Base-by-base conservation (phyloP, 2,888 invertebrate genomes). In the Acrobasis suavella region DNA sequence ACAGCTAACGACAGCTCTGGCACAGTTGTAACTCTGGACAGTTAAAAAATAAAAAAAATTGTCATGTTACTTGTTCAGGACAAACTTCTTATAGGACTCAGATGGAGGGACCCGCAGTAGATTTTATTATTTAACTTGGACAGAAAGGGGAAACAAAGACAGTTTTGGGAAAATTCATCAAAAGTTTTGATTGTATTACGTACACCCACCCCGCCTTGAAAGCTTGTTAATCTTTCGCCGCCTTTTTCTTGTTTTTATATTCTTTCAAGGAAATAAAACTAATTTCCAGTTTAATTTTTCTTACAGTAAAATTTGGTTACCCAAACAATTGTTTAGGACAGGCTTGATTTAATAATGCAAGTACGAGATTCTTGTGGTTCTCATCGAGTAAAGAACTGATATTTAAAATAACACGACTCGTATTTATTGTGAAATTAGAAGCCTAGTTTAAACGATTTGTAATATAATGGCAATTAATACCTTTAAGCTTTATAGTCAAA, bases 181-280 rank as follows among this genome's bases (percentile, higher is more conserved):
- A 90, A 91, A 91, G 79, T 91, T 91, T 89, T 88, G 89, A 91
- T 91, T 89, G 84, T 86, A 88, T 89, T 87, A 86, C 86, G 85
- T 86, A 84, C 77, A 22, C 5, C 2, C 22, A 81, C 78, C 81
- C 75, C 74, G 75, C 72, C 74, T 77, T 72, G 78, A 77, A 81
- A 80, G 81, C 81, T 85, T 86, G 81, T 84, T 86, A 87, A 87
- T 87, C 82, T 86, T 84, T 83, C 73, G 75, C 69, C 76, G 71
- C 73, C 72, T 72, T 78, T 74, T 74, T 75, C n/a, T n/a, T n/a
- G n/a, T n/a, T 72, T 65, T 67, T 75, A 74, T 80, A 76, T 78
- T 76, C 71, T 75, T 76, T 76, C 72, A 70, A 56, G n/a, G 56
- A 56, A 56, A 42, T 56, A 56, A 38, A 38, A 22, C 56, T 56